phyloP scores from a whole-genome alignment of 92 coral and sea anemone species.

The Siderastrea radians region DNA sequence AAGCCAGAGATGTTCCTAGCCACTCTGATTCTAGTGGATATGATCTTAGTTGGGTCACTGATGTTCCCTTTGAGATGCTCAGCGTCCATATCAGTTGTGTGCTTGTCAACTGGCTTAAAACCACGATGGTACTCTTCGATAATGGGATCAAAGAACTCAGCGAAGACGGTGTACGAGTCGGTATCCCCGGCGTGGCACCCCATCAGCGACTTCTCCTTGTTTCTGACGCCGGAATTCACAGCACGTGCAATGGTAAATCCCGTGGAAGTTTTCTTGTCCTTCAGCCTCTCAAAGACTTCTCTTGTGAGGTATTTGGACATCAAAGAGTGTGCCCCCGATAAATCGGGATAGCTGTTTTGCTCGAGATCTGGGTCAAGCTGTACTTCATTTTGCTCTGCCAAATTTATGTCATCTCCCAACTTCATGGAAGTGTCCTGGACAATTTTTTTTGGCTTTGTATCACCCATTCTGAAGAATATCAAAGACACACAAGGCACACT shows the following conservation, averaged over 20 bases:
- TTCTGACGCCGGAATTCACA: conserved; percentile 67
- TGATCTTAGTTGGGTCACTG: conserved; percentile 64
- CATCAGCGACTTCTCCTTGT: conserved; percentile 55
- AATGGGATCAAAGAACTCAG: conserved; percentile 70
- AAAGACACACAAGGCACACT: too few species aligned
- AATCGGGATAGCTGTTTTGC: conserved; percentile 71
- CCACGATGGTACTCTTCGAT: conserved; percentile 79
- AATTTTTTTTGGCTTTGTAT: background rate
- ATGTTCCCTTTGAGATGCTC: conserved; percentile 60
- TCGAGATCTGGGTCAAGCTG: conserved; percentile 74
- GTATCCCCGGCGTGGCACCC: conserved; percentile 83
- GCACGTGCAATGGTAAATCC: conserved; percentile 81
- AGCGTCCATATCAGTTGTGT: conserved; percentile 73
- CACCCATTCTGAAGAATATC: too few species aligned
- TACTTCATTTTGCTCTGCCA: conserved; percentile 52
- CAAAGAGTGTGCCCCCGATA: conserved; percentile 1
- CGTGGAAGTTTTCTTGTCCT: conserved; percentile 48
- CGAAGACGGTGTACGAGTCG: conserved; percentile 75
- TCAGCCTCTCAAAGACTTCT: conserved; percentile 62
- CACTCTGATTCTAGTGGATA: conserved; percentile 77
- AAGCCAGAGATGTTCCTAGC: conserved; percentile 75
- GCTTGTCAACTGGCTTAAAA: conserved; percentile 56
- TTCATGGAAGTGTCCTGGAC: conserved; percentile 49
- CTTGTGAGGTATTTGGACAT: conserved; percentile 41
- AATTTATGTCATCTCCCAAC: conserved; percentile 42